Conservation (phyloP, 2,797 vertebrate species). For the Sphaeramia orbicularis region DNA sequence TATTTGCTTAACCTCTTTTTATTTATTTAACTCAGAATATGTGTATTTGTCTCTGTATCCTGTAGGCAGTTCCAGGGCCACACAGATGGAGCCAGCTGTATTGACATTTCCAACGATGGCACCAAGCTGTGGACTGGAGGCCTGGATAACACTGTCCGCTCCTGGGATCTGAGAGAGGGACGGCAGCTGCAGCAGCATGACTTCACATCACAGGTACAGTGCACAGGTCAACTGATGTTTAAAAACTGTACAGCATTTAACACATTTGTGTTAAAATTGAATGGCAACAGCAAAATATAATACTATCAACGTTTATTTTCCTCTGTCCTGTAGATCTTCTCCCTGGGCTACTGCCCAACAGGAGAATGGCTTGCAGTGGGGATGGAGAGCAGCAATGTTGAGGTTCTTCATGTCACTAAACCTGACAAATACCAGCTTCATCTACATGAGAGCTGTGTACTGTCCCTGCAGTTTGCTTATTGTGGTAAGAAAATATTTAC, state of each 20-base stretch:
- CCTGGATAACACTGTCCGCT: conserved; percentile 97
- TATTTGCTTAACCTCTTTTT: conserved; percentile 28
- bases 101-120: conserved; percentile 98
- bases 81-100: conserved; percentile 98
- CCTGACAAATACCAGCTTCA: conserved; percentile 98
- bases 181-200: conserved; percentile 98
- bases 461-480: conserved; percentile 96
- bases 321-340: conserved; percentile 89
- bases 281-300: neutral
- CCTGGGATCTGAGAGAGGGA: conserved; percentile 98
- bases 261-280: neutral
- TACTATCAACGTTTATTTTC: conserved; percentile 10
- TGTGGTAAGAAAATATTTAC: conserved; percentile 86
- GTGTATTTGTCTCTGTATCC: conserved; percentile 37
- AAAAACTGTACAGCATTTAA: neutral
- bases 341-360: conserved; percentile 95
- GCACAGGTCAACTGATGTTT: neutral
- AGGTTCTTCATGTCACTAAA: conserved; percentile 95
- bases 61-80: conserved; percentile 97
- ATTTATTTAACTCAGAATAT: conserved; percentile 37
- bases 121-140: conserved; percentile 99
- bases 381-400: conserved; percentile 98
- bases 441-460: conserved; percentile 97
- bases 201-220: conserved; percentile 96
- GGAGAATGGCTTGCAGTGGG: conserved; percentile 97